A percentile compares a stretch with the other conserved stretches of the same genome.
phyloP scores from a whole-genome alignment of 2,797 vertebrate genomes.

The Morelia viridis region DNA sequence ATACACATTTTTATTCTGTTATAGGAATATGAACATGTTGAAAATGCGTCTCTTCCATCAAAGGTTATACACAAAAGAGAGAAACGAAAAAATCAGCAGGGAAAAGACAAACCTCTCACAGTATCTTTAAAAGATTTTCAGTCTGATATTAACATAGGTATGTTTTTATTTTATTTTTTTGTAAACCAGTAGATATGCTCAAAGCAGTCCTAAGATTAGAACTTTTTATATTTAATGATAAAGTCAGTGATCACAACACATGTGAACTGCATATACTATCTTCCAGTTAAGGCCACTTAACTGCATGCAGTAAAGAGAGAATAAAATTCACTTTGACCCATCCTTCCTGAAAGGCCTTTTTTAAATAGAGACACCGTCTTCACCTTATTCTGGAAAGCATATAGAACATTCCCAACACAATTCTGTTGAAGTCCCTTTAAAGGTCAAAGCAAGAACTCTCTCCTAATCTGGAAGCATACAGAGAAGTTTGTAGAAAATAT shows the following conservation, averaged over 20 bases:
- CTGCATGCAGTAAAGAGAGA: neutral
- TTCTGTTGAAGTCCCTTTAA: neutral
- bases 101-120: conserved; percentile 89
- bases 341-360: neutral
- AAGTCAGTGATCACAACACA: neutral
- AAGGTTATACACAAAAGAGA: conserved; percentile 86
- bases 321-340: neutral
- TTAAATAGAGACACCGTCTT: neutral
- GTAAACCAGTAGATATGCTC: conserved; percentile 8
- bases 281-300: neutral
- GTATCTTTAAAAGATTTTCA: conserved; percentile 94
- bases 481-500: neutral
- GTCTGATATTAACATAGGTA: conserved; percentile 79
- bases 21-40: conserved; percentile 75
- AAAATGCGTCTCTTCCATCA: conserved; percentile 80
- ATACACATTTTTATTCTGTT: conserved; percentile 56
- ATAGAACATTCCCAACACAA: neutral
- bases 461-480: neutral
- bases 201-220: conserved; percentile 19
- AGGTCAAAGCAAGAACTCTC: neutral
- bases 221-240: neutral
- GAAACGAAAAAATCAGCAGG: conserved; percentile 89
- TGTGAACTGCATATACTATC: neutral
- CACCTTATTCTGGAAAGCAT: neutral
- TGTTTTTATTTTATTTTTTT: conserved; percentile 18